Base-by-base conservation (phyloP, 2,888 invertebrate species). In the Antheraea assamensis region DNA sequence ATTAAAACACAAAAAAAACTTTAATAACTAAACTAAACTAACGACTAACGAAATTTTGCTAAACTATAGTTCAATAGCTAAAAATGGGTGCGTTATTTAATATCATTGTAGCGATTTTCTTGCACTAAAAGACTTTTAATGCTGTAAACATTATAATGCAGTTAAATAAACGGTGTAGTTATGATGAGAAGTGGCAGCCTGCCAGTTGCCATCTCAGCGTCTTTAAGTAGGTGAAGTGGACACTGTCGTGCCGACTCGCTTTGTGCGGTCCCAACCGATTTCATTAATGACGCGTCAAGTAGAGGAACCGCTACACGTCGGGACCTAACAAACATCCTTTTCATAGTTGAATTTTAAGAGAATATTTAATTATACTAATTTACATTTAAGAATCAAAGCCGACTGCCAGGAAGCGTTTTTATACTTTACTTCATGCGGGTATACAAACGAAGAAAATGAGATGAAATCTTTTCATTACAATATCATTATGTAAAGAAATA, bases 151-250 rank as follows among this genome's bases (percentile, higher is more conserved):
- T 35, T 68, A 35, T 35, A 68, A 68, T 35, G 19, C 35, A 68
- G 24, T 68, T 15, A 68, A 31, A 68, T 42, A 30, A 68, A 68
- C 21, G 19, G 21, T 21, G 68, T 68, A 68, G 35, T 68, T 68
- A 7, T 68, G 68, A 21, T 5, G 27, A 68, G 64, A 66, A 66
- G 64, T 68, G 68, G 68, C 68, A 68, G 21, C n/a, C 31, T 68
- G 68, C 68, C 68, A 68, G 68, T 68, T 68, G 68, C 68, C 68
- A 24, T 68, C 68, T 68, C 68, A 68, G 68, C 68, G 17, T 10
- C 35, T n/a, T 68, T 68, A 68, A 68, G 35, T 68, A 21, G 68
- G 68, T 68, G 68, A 68, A 68, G 68, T 35, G 35, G 31, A 35
- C 68, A 61, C 61, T 27, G 61, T 27, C 27, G 24, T 68, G 35